Evolutionary conservation across 2,888 invertebrate genomes (phyloP).

Genomic region (Mayetiola destructor): DNA sequence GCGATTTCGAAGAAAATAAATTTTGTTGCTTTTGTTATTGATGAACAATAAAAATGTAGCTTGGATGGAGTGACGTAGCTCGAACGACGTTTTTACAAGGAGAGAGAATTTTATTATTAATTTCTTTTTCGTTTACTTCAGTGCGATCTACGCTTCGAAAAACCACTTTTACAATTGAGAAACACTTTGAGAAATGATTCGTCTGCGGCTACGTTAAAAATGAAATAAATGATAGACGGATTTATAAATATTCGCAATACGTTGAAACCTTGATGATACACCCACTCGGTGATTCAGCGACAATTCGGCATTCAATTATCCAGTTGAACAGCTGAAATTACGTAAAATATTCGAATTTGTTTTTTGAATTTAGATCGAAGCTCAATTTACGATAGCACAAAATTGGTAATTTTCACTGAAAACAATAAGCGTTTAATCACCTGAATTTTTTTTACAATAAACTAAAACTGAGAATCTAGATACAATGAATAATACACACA

Average conservation of each 20-base stretch:
- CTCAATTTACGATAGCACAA: background rate
- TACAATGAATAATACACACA: background rate
- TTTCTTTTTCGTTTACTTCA: too few relatives aligned
- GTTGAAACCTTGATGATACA: conserved; percentile 11
- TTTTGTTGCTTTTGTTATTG: too few relatives aligned
- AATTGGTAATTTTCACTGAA: too few relatives aligned
- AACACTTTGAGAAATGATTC: background rate
- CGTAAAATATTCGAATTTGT: background rate
- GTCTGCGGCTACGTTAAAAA: background rate
- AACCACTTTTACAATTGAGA: background rate
- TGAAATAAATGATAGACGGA: conserved; percentile 2
- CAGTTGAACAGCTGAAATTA: conserved; percentile 2
- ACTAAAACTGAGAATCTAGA: background rate
- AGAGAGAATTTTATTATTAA: too few relatives aligned
- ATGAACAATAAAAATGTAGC: too few relatives aligned
- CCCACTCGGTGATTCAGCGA: conserved; percentile 9
- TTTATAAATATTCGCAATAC: conserved; percentile 12
- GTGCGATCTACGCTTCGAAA: background rate
- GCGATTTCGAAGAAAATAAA: too few relatives aligned
- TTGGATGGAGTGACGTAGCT: too few relatives aligned
- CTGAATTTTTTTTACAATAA: too few relatives aligned
- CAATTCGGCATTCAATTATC: conserved; percentile 8
- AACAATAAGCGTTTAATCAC: background rate
- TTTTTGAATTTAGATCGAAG: background rate
- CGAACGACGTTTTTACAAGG: too few relatives aligned